Base-by-base conservation (phyloP, 2,888 invertebrate species). In the Pharmacophagus antenor region DNA sequence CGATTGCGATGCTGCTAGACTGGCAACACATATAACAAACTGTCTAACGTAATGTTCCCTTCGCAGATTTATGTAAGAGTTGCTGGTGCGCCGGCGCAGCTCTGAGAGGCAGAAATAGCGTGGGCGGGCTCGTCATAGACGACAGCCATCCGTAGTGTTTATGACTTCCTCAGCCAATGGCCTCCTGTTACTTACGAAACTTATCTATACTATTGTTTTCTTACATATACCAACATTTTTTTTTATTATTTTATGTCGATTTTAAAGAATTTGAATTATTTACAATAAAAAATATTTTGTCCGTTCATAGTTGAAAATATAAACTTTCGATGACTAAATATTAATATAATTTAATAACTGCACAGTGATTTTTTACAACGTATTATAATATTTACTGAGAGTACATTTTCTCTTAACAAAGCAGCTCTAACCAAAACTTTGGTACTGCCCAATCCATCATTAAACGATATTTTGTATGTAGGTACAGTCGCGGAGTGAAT, bases 151-250 rank as follows among this genome's bases (percentile, higher is more conserved):
- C 81, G 72, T 74, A 74, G 77, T 76, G 76, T 87, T 90, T 90
- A 90, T 82, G 85, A 90, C 89, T 90, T 90, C 89, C 89, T 85
- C 88, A 85, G 89, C 88, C 88, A 88, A 85, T 83, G 87, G 83
- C 86, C 87, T 84, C 71, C 62, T 65, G 65, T 50, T 56, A 62
- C 66, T 65, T 65, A 2, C 20, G 25, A 58, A 49, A 60, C 20
- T 50, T 51, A 57, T 62, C 58, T 42, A 27, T 41, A 54, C 61
- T 46, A 63, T 58, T 64, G 53, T 61, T 57, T 55, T 62, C 61
- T 58, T 59, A 51, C 44, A 56, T 42, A 49, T 37, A 8, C 18
- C 7, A 44, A 15, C 21, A 52, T 21, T 37, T 52, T 12, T 52
- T 52, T 41, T n/a, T 12, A 17, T 31, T 41, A 37, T 0, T 5